Evolutionary conservation across 2,797 vertebrate species (phyloP), one percentile per base, ranked within the genome.

Genomic region (Platalea minor): DNA sequence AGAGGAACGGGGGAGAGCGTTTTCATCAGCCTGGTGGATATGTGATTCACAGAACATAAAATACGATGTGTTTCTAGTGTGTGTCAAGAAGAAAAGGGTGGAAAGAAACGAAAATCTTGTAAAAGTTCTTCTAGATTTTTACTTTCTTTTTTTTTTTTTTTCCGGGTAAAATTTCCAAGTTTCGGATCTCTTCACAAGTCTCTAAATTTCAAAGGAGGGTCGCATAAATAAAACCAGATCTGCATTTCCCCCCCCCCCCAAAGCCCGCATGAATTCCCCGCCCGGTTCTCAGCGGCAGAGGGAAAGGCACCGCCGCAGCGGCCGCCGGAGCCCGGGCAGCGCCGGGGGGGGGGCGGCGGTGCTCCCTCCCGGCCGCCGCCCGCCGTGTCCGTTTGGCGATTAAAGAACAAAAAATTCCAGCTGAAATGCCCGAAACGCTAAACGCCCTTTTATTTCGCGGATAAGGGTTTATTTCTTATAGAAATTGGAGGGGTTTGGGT

Each of bases 201-300:
- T 48, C 23, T 17, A 53, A 48, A 45, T 18, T 68, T 65, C 74
- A 43, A 45, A 69, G 2, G 23, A n/a, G 68, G 4, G 7, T 19
- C 2, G 1, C 61, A 28, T 39, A 64, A 56, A 80, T 78, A 72
- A 91, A 91, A 50, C 2, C 13, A 43, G 4, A 45, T 26, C 28
- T 56, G 26, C 51, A 20, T 17, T 35, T 53, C 31, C 5, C 0
- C 4, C 15, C 8, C n/a, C 5, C 0, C 4, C 15, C 8, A 37
- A 19, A 26, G 26, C 28, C n/a, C 54, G 13, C 21, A 3, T 57
- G 63, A 35, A 35, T 72, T 75, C n/a, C 50, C 37, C 54, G 19
- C 9, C 41, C 29, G 1, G 29, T 86, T 86, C 70, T 24, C 17
- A 51, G 54, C 3, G 3, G 41, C 19, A 45, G 24, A 63, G 12